These are phyloP conservation scores for Smutsia gigantea DNA, from an alignment of 2,797 vertebrate species.

Conservation along the genomic window DNA sequence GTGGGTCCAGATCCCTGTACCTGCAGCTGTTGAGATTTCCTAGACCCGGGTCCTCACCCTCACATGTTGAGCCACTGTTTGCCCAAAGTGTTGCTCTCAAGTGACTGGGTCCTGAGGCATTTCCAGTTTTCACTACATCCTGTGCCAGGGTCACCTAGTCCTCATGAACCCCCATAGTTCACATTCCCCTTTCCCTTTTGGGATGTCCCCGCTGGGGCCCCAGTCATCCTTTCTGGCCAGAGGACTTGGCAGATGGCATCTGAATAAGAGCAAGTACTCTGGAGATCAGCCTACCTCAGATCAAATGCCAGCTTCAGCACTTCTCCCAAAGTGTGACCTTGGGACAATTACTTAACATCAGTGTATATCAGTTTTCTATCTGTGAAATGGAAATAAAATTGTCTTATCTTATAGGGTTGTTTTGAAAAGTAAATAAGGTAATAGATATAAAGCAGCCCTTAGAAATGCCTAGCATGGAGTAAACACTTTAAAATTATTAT, in stretches of 20 bases:
- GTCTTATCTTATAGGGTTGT: background rate
- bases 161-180: background rate
- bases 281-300: background rate
- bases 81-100: background rate
- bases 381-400: constrained; percentile 29
- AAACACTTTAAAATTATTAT: background rate
- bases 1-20: background rate
- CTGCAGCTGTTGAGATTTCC: background rate
- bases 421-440: constrained; percentile 8
- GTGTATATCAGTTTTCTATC: constrained; percentile 38
- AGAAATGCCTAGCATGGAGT: background rate
- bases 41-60: background rate
- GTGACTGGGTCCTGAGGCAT: background rate
- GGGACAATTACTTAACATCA: constrained; percentile 44
- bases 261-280: background rate
- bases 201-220: background rate
- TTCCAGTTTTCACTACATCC: background rate
- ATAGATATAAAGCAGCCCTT: background rate
- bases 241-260: background rate
- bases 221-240: background rate
- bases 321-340: constrained; percentile 25
- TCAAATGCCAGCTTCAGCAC: background rate
- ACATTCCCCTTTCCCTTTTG: background rate
- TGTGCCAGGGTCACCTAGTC: background rate
- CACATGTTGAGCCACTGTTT: background rate